Conservation (phyloP, 1,140 invertebrate genomes). For the Camponotus floridanus region DNA sequence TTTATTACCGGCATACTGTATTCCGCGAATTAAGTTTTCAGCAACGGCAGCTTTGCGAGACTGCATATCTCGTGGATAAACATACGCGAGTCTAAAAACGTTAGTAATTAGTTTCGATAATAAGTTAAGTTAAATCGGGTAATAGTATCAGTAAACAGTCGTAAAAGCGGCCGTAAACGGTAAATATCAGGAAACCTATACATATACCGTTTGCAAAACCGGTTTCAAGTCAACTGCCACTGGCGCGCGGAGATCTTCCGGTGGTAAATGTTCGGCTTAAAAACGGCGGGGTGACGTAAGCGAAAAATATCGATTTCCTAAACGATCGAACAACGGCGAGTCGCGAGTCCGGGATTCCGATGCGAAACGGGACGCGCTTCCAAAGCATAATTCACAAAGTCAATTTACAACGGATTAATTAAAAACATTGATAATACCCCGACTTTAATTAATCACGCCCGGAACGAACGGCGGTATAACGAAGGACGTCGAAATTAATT, state of each 20-base stretch:
- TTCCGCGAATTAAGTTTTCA: not conserved
- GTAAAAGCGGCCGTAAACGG: conserved; percentile 7
- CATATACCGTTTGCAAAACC: conserved; percentile 37
- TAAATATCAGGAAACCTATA: conserved; percentile 39
- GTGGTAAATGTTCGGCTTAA: conserved; percentile 48
- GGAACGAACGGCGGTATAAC: conserved; percentile 55
- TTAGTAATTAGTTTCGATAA: conserved; percentile 23
- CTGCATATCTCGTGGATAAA: not conserved
- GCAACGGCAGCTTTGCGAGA: not conserved
- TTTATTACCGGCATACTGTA: not conserved
- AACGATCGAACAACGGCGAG: conserved; percentile 34
- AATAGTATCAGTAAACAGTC: conserved; percentile 35
- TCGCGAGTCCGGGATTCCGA: conserved; percentile 41
- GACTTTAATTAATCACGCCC: conserved; percentile 68
- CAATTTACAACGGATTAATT: conserved; percentile 73
- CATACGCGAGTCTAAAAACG: conserved; percentile 1
- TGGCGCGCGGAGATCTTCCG: conserved; percentile 23
- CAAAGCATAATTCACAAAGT: conserved; percentile 66
- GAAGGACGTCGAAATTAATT: conserved; percentile 74
- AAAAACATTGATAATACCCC: conserved; percentile 72
- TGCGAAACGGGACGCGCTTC: conserved; percentile 30
- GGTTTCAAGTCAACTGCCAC: conserved; percentile 22
- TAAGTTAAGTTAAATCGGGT: conserved; percentile 16
- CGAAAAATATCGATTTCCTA: conserved; percentile 50
- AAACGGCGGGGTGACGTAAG: conserved; percentile 5